phyloP scores from a whole-genome alignment of 2,797 vertebrate species.

The Tokudaia tokunoshimensis region DNA sequence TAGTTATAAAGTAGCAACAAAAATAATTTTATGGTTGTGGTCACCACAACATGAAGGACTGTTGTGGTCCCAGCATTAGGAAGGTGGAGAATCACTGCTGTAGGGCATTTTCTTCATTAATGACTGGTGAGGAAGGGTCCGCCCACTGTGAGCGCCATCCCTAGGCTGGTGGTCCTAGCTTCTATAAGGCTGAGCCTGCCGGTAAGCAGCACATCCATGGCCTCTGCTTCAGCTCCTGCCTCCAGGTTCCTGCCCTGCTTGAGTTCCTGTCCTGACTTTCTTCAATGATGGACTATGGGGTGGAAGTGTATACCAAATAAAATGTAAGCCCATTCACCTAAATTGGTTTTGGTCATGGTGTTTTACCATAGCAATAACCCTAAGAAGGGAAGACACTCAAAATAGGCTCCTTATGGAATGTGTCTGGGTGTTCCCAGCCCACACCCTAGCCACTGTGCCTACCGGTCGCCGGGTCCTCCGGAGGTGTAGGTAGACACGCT shows the following conservation, averaged over 20 bases:
- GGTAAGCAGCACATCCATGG: neutral
- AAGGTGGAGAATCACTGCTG: neutral
- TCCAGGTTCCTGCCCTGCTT: neutral
- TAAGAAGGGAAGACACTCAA: neutral
- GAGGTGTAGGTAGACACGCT: constrained; percentile 97
- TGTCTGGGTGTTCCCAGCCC: neutral
- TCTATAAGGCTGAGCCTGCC: neutral
- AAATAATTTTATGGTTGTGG: neutral
- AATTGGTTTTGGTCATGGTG: neutral
- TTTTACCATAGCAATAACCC: neutral
- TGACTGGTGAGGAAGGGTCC: neutral
- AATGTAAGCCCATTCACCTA: neutral
- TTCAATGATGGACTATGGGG: neutral
- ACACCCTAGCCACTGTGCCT: constrained; percentile 19
- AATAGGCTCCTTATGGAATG: neutral
- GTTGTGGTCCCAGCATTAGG: neutral
- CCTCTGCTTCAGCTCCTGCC: neutral
- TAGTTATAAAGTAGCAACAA: neutral
- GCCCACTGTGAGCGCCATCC: neutral
- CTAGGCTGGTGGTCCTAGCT: neutral
- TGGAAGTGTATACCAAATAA: neutral
- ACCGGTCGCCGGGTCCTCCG: constrained; percentile 94
- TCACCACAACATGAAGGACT: neutral
- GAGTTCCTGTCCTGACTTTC: neutral
- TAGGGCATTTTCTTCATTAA: neutral